Evolutionary conservation across 2,888 invertebrate genomes (phyloP), one percentile per base, ranked within the genome.

Genomic region (Fragum sueziense): DNA sequence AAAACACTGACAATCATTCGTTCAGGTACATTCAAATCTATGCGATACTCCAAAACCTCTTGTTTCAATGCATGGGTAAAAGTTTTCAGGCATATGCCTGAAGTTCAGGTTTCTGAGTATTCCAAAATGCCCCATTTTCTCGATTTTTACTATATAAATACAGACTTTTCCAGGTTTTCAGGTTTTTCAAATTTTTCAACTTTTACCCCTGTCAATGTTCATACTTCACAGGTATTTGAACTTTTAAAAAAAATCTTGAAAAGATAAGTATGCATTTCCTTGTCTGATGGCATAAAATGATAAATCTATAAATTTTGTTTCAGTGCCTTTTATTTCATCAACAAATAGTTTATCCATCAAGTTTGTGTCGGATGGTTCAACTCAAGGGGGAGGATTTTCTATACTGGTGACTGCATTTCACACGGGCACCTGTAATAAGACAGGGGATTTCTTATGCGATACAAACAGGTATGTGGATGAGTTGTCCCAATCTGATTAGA

Each of bases 341-440:
- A 70, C 77, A 20, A 72, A 73, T 25, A 68, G 52, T 22, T 27
- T 78, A 27, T 29, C 34, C 9, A 41, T 81, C 4, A 20, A 57
- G 37, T 81, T 81, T 62, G 22, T 62, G 17, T 69, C 77, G 7
- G 73, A 81, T 57, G 47, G 62, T 17, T 17, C 68, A 11, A 62
- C 29, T 27, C 75, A 78, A 31, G 54, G 62, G n/a, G 52, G 51
- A n/a, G 81, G 81, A 31, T 77, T 81, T 37, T n/a, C 41, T 31
- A 25, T 75, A 22, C 34, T 77, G 2, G 25, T 78, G 11, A 75
- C 81, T 22, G 70, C 70, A 31, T 80, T 76, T 71, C 61, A 41
- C 29, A 67, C 34, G 0, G 72, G 57, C 0, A 14, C 74, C 14
- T 79, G 79, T 34, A 59, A 74, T 22, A 51, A 51, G 7, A 31